Base-by-base conservation (phyloP, 2,113 vertebrate species). In the Buteo buteo region DNA sequence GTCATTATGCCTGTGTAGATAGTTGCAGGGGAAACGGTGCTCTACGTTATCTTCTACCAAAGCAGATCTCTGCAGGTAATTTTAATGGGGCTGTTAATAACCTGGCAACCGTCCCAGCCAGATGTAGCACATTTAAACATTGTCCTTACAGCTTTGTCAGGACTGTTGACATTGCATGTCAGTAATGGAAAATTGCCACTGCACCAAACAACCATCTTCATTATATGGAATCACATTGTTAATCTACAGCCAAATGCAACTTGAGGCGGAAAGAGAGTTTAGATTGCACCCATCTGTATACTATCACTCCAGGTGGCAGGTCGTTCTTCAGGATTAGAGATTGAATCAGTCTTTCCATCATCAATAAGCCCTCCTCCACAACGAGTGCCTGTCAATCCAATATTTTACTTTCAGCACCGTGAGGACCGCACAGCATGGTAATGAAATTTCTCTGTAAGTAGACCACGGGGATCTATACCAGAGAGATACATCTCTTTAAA, bases 271-370 rank as follows among this genome's bases (percentile, higher is more conserved):
- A 78, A 93, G 96, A 90, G 94, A 93, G 94, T 95, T 96, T 96
- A 96, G 97, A 97, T 98, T 97, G 96, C 96, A 95, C 94, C 94
- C 96, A 98, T 98, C 96, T 98, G 96, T 98, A 96, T 76, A 79
- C 94, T 96, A 98, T 97, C 96, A 98, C 94, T 97, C 88, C 96
- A 96, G 94, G 97, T 98, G 97, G 97, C 97, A 98, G 97, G 97
- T 97, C 96, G 84, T 97, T 98, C 97, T 97, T 97, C 97, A 98
- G 96, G 96, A 97, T 97, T 98, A 97, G 97, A 98, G 96, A 98
- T 98, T 96, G 97, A 97, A 98, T 97, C 97, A 96, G 97, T 94
- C 97, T 97, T 96, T 95, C 96, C 94, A 97, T 98, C 97, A 97
- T 97, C 97, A 97, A 92, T 93, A 97, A 97, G 94, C 91, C 84